Percentiles rank a stretch among this genome's conserved stretches.
Conservation (phyloP, 2,888 invertebrate genomes). For the Dichetophora obliterata region DNA sequence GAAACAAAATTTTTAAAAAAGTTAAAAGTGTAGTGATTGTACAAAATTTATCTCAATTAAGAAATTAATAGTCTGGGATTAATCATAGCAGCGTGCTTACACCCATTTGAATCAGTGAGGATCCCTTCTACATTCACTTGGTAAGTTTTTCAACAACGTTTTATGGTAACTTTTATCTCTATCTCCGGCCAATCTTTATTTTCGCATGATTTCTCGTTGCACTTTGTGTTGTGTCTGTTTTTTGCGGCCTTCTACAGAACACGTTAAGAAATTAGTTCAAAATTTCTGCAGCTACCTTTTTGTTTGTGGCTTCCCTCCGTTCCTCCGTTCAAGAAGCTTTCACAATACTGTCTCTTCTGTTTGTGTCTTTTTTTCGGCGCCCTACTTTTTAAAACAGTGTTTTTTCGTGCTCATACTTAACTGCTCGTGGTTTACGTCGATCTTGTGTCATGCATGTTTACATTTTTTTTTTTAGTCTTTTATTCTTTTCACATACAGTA, state of each 20-base stretch:
- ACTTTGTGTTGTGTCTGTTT: background rate
- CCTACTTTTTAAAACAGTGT: constrained; percentile 30
- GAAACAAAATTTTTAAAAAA: background rate
- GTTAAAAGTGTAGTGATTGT: background rate
- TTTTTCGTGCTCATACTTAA: background rate
- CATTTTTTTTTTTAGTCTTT: background rate
- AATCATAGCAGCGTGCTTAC: background rate
- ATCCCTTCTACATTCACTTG: constrained; percentile 14
- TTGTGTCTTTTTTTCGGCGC: background rate
- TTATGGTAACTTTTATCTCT: background rate
- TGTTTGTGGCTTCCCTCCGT: background rate
- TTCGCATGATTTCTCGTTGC: background rate
- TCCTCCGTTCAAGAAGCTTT: background rate
- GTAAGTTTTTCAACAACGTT: constrained; percentile 9
- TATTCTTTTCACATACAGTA: background rate
- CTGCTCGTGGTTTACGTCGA: background rate
- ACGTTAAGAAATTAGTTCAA: background rate
- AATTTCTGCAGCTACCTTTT: background rate
- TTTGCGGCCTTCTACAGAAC: background rate
- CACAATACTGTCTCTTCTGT: background rate
- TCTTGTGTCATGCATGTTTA: constrained; percentile 29
- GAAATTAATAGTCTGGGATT: background rate
- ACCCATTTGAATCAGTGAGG: background rate
- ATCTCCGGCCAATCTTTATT: background rate
- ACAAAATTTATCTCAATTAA: background rate